Evolutionary conservation across 2,797 vertebrate genomes (phyloP).

Genomic region (Phoebastria nigripes): DNA sequence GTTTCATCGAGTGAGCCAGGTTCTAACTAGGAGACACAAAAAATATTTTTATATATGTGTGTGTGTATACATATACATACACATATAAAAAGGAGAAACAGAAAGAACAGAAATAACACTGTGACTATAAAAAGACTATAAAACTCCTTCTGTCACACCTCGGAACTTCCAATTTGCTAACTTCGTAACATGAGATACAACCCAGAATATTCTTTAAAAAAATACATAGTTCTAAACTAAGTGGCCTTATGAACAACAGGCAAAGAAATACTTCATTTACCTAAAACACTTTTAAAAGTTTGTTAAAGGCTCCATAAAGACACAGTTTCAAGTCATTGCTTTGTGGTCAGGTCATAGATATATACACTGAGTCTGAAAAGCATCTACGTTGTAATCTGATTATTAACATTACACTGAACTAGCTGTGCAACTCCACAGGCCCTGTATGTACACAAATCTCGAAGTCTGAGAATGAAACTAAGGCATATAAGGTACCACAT

Average conservation of each 20-base stretch:
- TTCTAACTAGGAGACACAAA: conserved; percentile 81
- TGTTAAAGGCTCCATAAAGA: background rate
- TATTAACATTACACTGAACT: background rate
- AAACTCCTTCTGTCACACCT: background rate
- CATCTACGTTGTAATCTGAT: background rate
- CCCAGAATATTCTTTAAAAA: background rate
- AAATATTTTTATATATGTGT: background rate
- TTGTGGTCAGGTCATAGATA: background rate
- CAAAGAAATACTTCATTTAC: background rate
- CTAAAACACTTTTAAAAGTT: background rate
- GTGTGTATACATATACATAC: rapidly evolving
- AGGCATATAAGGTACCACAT: background rate
- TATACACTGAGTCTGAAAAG: background rate
- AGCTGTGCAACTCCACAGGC: background rate
- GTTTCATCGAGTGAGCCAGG: conserved; percentile 92
- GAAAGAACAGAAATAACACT: background rate
- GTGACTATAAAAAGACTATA: background rate
- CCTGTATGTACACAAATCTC: background rate
- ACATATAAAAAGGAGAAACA: background rate
- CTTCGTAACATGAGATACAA: background rate
- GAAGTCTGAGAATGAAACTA: background rate
- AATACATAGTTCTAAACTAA: background rate
- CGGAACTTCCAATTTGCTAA: background rate
- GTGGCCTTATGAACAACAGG: background rate
- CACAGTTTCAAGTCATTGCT: background rate